These are phyloP conservation scores for Moxostoma hubbsi DNA, from an alignment of 2,797 vertebrate genomes.

Conservation along the genomic window DNA sequence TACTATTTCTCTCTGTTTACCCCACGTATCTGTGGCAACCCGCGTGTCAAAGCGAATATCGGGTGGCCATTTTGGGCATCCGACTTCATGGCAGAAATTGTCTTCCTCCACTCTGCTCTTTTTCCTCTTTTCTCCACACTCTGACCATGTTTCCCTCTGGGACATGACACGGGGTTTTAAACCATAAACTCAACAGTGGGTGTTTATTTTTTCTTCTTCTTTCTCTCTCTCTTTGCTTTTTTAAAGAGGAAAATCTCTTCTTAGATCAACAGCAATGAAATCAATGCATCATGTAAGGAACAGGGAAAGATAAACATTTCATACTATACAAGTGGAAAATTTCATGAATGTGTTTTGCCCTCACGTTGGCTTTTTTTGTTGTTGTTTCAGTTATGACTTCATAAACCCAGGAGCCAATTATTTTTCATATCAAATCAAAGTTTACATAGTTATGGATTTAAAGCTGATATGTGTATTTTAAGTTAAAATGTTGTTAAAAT, in stretches of 20 bases:
- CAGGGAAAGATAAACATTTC: slow-evolving; percentile 59
- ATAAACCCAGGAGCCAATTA: slow-evolving; percentile 45
- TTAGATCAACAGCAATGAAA: slow-evolving; percentile 57
- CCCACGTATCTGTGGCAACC: slow-evolving; percentile 68
- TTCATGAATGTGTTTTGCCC: slow-evolving; percentile 52
- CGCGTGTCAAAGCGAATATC: slow-evolving; percentile 64
- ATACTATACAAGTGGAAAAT: slow-evolving; percentile 56
- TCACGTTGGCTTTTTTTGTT: slow-evolving; percentile 29
- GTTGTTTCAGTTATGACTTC: slow-evolving; percentile 55
- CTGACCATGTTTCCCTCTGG: slow-evolving; percentile 40
- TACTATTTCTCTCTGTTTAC: slow-evolving; percentile 71
- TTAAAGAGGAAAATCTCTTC: slow-evolving; percentile 59
- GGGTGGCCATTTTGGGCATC: slow-evolving; percentile 62
- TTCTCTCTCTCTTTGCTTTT: slow-evolving; percentile 58
- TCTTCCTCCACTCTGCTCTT: slow-evolving; percentile 48
- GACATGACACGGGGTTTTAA: slow-evolving; percentile 65
- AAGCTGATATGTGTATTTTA: too few species aligned
- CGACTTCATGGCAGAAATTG: slow-evolving; percentile 49
- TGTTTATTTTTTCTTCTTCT: slow-evolving; percentile 57
- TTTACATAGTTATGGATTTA: slow-evolving; percentile 28
- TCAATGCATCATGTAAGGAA: slow-evolving; percentile 61
- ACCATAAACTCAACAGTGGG: slow-evolving; percentile 64
- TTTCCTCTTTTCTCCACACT: slow-evolving; percentile 44
- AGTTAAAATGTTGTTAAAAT: too few species aligned
- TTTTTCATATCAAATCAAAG: slow-evolving; percentile 41